Evolutionary conservation across 2,888 invertebrate genomes (phyloP).

Genomic region (Furcula furcula): DNA sequence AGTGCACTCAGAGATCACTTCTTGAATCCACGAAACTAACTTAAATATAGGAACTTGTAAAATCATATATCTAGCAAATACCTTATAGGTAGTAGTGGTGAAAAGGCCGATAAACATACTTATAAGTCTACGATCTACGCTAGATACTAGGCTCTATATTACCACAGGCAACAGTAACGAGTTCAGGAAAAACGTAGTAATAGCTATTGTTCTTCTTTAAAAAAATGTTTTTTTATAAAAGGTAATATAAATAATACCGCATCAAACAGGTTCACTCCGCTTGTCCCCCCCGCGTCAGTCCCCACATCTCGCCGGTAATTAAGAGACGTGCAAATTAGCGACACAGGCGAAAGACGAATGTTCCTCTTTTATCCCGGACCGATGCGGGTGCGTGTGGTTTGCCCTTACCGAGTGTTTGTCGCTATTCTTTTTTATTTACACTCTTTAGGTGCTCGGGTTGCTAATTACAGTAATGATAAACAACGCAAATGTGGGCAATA

Average conservation of each 20-base stretch:
- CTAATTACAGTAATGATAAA: neutral
- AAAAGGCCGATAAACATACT: too few relatives aligned
- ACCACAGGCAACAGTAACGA: too few relatives aligned
- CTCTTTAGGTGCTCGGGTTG: neutral
- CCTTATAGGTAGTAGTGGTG: too few relatives aligned
- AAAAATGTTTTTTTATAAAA: slow-evolving; percentile 4
- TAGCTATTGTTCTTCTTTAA: too few relatives aligned
- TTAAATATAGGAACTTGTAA: too few relatives aligned
- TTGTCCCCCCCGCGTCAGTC: slow-evolving; percentile 23
- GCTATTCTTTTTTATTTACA: neutral
- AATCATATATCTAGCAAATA: too few relatives aligned
- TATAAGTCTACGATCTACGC: too few relatives aligned
- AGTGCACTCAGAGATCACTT: too few relatives aligned
- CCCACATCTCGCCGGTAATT: slow-evolving; percentile 56
- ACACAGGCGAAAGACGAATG: slow-evolving; percentile 46
- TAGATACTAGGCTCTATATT: too few relatives aligned
- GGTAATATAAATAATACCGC: slow-evolving; percentile 22
- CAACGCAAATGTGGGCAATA: too few relatives aligned
- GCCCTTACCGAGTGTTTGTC: slow-evolving; percentile 4
- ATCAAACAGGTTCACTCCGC: slow-evolving; percentile 32
- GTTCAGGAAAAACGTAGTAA: too few relatives aligned
- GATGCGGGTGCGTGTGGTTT: slow-evolving; percentile 42
- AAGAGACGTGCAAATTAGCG: slow-evolving; percentile 63
- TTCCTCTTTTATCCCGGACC: slow-evolving; percentile 52
- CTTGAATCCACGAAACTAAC: too few relatives aligned